Evolutionary conservation across 2,113 vertebrate genomes (phyloP).

Genomic region (Morone chrysops): DNA sequence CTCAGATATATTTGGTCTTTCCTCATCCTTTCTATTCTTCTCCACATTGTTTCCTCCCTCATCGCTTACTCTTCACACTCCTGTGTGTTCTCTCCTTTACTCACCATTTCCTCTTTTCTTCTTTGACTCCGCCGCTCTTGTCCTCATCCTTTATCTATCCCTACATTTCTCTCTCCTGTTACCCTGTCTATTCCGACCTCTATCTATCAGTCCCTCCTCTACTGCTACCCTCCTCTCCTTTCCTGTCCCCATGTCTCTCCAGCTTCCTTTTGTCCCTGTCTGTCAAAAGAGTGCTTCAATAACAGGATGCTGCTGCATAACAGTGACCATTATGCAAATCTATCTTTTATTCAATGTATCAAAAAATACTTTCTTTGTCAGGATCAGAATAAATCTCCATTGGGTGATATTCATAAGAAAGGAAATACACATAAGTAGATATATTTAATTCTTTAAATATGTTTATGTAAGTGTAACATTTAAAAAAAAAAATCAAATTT

Average conservation of each 20-base stretch:
- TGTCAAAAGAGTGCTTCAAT: conserved; percentile 53
- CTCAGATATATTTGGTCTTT: conserved; percentile 38
- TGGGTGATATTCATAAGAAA: conserved; percentile 32
- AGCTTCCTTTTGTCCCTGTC: conserved; percentile 46
- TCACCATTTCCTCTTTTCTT: conserved; percentile 3
- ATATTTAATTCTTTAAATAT: neutral
- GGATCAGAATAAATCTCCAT: conserved; percentile 54
- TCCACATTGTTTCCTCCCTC: conserved; percentile 3
- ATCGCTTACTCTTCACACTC: neutral
- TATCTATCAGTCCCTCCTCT: neutral
- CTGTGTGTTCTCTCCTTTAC: neutral
- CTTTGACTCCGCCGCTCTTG: neutral
- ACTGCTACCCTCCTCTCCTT: neutral
- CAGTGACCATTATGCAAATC: conserved; percentile 63
- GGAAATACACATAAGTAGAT: neutral
- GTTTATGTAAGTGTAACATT: neutral
- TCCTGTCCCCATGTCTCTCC: conserved; percentile 22
- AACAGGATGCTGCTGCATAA: conserved; percentile 59
- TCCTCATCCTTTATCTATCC: conserved; percentile 25
- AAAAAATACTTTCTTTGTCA: conserved; percentile 46
- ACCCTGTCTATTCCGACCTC: neutral
- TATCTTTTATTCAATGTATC: conserved; percentile 58
- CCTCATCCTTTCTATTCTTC: conserved; percentile 16
- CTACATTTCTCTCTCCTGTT: conserved; percentile 4
- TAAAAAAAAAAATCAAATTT: neutral